phyloP scores from a whole-genome alignment of 2,113 vertebrate species.

The Chroicocephalus ridibundus region DNA sequence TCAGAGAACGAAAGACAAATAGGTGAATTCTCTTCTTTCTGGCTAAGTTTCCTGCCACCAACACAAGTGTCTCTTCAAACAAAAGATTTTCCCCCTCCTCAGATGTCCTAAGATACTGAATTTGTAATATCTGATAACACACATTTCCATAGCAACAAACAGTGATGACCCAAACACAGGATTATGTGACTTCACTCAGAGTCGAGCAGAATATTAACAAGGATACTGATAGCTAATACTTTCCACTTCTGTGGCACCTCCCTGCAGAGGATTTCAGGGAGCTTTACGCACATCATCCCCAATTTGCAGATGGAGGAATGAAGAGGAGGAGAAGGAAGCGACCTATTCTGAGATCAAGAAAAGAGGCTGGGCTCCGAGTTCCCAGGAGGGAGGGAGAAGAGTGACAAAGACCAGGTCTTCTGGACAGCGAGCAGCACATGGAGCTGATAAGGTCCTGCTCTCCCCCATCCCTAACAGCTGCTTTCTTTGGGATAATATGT shows the following conservation, averaged over 20 bases:
- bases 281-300: neutral
- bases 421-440: neutral
- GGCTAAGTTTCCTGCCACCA: neutral
- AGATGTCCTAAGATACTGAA: constrained; percentile 32
- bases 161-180: constrained; percentile 63
- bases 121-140: constrained; percentile 56
- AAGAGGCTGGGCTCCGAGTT: neutral
- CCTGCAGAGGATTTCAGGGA: constrained; percentile 48
- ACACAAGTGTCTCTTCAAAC: neutral
- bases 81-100: constrained; percentile 37
- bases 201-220: constrained; percentile 61
- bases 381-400: neutral
- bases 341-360: neutral
- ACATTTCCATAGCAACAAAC: constrained; percentile 66
- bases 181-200: constrained; percentile 63
- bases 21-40: neutral
- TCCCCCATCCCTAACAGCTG: neutral
- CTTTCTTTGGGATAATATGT: neutral
- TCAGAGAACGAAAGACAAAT: neutral
- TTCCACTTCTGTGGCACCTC: constrained; percentile 53
- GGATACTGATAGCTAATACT: constrained; percentile 64
- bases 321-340: neutral
- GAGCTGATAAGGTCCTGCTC: neutral
- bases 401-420: neutral
- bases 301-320: neutral